Base-by-base conservation (phyloP, 2,888 invertebrate species). In the Eulithis testata region DNA sequence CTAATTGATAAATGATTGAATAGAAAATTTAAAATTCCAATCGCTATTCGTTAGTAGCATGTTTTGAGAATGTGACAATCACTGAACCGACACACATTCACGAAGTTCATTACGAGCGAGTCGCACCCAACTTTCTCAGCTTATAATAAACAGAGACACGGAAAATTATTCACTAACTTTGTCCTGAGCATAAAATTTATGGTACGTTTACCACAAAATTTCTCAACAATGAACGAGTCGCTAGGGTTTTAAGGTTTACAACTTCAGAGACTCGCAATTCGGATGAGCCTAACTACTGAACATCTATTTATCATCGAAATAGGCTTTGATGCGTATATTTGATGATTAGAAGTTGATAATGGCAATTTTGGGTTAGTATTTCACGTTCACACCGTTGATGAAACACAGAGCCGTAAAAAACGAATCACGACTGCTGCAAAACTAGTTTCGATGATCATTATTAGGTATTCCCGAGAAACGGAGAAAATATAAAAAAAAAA, bases 111-210 rank as follows among this genome's bases (percentile, higher is more conserved):
- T 88, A 86, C 84, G 82, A 76, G 83, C 85, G 84, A 87, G 85
- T 86, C 81, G 78, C 81, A 76, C 79, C 81, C 78, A 89, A 90
- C 89, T 90, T 89, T 81, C 79, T 80, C 80, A 79, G 89, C 87
- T 88, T 88, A 91, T 89, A 90, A 90, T 90, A 90, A 90, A 90
- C 91, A 91, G 90, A 90, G 89, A 91, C 90, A 90, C 85, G 86
- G 89, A 88, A 88, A 90, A 91, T 91, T 91, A 91, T 91, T 91
- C 90, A 85, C 85, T 85, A 90, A 91, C 89, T 91, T 91, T 85
- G 83, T 76, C 82, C 85, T 82, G 86, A 88, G 87, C 84, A 83
- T 79, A 81, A 87, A 91, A 91, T 91, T 91, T 91, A 91, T 91
- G 89, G 89, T 88, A 89, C 87, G 86, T 86, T 90, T 87, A 88